Percentiles rank a stretch among this genome's conserved stretches.
Evolutionary conservation across 2,797 vertebrate genomes (phyloP).

Genomic region (Alcedo quadribrachys): DNA sequence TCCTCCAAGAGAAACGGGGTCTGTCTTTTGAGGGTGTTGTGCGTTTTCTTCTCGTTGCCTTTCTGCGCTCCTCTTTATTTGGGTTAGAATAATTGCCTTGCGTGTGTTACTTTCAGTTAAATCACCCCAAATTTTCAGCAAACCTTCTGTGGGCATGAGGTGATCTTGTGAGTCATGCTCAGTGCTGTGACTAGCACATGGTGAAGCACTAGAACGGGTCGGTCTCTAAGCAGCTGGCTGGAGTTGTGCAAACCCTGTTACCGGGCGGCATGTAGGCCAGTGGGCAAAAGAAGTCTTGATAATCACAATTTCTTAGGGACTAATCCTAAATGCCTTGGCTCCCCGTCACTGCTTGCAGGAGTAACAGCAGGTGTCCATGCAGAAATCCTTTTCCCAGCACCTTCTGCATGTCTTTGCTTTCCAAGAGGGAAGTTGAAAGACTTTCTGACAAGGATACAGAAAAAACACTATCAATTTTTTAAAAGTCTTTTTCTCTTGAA

Average conservation of each 20-base stretch:
- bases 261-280: not conserved
- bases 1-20: not conserved
- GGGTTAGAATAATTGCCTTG: not conserved
- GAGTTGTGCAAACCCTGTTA: slow-evolving; percentile 36
- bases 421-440: slow-evolving; percentile 52
- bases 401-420: slow-evolving; percentile 49
- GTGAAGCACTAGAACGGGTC: not conserved
- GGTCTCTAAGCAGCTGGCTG: slow-evolving; percentile 9
- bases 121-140: slow-evolving; percentile 24
- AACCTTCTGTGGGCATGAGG: not conserved
- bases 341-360: slow-evolving; percentile 3
- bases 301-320: slow-evolving; percentile 44
- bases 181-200: not conserved
- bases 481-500: slow-evolving; percentile 53
- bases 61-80: not conserved
- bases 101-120: not conserved
- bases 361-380: slow-evolving; percentile 33
- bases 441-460: slow-evolving; percentile 37
- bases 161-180: slow-evolving; percentile 11
- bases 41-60: not conserved
- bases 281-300: slow-evolving; percentile 29
- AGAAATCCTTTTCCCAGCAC: slow-evolving; percentile 43
- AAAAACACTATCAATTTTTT: slow-evolving; percentile 62
- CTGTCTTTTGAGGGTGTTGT: not conserved
- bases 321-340: slow-evolving; percentile 56